phyloP scores from a whole-genome alignment of 2,888 invertebrate species.

The Drosophila fulvimacula region DNA sequence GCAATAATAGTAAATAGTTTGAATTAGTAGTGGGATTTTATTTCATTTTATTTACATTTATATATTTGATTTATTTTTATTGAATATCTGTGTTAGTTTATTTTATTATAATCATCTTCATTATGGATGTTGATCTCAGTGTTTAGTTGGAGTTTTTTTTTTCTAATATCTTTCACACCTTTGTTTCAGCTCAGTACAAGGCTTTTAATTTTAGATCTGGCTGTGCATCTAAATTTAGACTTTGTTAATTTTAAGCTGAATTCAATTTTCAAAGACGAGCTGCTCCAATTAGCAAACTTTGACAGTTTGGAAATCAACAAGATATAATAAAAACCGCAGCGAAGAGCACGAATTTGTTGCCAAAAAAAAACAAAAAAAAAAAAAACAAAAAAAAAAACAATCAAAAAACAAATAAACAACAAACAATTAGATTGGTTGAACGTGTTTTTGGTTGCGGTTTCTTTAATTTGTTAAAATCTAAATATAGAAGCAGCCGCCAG shows the following conservation, averaged over 20 bases:
- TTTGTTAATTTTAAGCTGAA: slow-evolving; percentile 20
- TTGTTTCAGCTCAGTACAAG: neutral
- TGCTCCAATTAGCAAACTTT: slow-evolving; percentile 67
- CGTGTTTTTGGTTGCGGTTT: slow-evolving; percentile 57
- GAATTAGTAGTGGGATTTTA: neutral
- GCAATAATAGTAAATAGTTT: neutral
- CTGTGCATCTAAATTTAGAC: slow-evolving; percentile 25
- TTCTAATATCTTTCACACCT: neutral
- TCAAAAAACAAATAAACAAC: slow-evolving; percentile 5
- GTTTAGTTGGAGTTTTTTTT: neutral
- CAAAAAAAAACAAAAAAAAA: slow-evolving; percentile 43
- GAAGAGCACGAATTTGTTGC: slow-evolving; percentile 57
- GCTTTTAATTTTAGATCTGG: neutral
- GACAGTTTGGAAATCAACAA: slow-evolving; percentile 62
- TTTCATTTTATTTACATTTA: neutral
- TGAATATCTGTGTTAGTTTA: neutral
- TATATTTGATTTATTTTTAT: neutral
- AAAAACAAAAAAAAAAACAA: slow-evolving; percentile 4
- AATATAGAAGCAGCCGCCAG: slow-evolving; percentile 64
- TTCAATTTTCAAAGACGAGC: slow-evolving; percentile 39
- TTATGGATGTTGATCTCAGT: no score
- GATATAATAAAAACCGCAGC: slow-evolving; percentile 28
- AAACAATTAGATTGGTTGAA: slow-evolving; percentile 31
- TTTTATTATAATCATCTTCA: neutral
- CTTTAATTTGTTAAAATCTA: slow-evolving; percentile 48